Evolutionary conservation across 2,113 vertebrate species (phyloP).

Genomic region (Onychorhynchus coronatus): DNA sequence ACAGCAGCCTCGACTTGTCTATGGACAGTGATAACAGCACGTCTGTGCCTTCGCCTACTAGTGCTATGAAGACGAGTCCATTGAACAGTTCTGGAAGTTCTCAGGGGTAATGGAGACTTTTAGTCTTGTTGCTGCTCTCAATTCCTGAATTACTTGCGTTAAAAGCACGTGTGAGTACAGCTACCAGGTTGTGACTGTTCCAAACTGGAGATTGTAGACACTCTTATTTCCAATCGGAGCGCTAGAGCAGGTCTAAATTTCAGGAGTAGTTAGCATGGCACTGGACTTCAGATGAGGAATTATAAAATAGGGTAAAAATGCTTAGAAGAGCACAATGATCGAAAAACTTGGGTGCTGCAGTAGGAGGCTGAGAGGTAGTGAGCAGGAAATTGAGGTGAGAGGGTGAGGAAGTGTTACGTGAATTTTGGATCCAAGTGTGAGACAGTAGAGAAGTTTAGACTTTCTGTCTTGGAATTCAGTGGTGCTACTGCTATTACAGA

Average conservation of each 20-base stretch:
- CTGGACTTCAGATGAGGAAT: background rate
- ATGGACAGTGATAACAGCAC: slow-evolving; percentile 93
- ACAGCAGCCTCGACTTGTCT: slow-evolving; percentile 86
- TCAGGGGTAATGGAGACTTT: slow-evolving; percentile 75
- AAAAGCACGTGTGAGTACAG: accelerated
- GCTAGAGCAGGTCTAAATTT: background rate
- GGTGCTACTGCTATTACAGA: background rate
- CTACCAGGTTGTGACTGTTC: background rate
- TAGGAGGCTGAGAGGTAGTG: background rate
- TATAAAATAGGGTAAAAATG: background rate
- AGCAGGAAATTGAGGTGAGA: background rate
- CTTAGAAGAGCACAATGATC: background rate
- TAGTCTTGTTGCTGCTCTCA: background rate
- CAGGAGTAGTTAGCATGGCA: background rate
- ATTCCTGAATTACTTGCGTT: background rate
- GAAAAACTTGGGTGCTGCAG: background rate
- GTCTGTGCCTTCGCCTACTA: slow-evolving; percentile 88
- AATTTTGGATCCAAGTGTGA: background rate
- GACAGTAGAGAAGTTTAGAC: background rate
- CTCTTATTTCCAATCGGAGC: background rate
- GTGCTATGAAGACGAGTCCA: slow-evolving; percentile 78
- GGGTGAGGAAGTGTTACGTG: background rate
- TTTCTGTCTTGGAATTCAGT: background rate
- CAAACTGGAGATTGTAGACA: background rate
- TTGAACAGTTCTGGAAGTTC: slow-evolving; percentile 82